phyloP scores from a whole-genome alignment of 2,888 invertebrate species.

The Calliphora vomitoria region DNA sequence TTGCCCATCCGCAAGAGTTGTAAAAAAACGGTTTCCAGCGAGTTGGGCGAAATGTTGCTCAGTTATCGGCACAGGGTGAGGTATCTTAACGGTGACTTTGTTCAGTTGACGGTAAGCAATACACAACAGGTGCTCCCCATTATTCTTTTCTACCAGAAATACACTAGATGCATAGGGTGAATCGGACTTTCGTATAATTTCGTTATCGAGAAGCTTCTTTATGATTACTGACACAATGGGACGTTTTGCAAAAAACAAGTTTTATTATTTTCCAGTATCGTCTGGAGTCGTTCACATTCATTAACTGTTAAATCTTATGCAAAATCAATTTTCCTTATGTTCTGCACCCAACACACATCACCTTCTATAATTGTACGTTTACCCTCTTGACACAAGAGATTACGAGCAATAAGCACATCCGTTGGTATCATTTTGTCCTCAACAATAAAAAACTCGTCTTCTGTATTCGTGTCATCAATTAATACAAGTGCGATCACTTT shows the following conservation, averaged over 20 bases:
- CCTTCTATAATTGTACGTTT: constrained; percentile 60
- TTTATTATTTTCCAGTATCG: constrained; percentile 30
- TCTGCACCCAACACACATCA: constrained; percentile 54
- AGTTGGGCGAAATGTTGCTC: constrained; percentile 73
- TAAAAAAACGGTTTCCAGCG: constrained; percentile 63
- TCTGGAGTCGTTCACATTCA: constrained; percentile 22
- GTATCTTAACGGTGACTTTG: constrained; percentile 62
- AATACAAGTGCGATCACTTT: constrained; percentile 46
- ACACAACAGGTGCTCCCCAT: constrained; percentile 71
- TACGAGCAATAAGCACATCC: constrained; percentile 26
- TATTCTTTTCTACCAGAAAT: constrained; percentile 64
- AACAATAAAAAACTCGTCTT: constrained; percentile 30
- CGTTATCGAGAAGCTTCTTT: constrained; percentile 50
- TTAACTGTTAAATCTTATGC: not conserved
- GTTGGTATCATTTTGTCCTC: constrained; percentile 16
- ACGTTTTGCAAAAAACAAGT: constrained; percentile 64
- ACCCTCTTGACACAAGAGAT: constrained; percentile 52
- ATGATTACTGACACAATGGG: constrained; percentile 56
- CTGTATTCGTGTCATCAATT: constrained; percentile 49
- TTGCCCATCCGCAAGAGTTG: constrained; percentile 64
- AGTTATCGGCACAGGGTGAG: constrained; percentile 71
- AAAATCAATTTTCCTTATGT: constrained; percentile 11
- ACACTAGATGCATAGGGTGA: constrained; percentile 70
- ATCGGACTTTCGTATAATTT: constrained; percentile 68
- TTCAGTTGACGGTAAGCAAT: constrained; percentile 70